Conservation (phyloP, 2,888 invertebrate genomes). For the Papilio protenor region DNA sequence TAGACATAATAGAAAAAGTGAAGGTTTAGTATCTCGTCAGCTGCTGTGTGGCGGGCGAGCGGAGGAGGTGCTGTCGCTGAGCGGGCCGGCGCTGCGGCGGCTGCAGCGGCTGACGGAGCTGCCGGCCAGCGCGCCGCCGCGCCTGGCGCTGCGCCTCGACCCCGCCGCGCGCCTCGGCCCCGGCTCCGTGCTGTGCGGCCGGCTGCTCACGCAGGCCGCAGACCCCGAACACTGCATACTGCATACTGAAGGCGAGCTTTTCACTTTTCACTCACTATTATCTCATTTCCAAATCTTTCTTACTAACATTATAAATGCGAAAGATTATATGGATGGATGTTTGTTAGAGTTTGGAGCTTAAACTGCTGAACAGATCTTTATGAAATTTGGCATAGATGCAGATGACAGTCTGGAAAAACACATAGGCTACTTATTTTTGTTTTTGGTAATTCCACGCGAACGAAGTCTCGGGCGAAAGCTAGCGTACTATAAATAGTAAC, state of each 20-base stretch:
- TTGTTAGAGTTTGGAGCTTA: too few relatives aligned
- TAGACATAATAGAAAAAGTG: too few relatives aligned
- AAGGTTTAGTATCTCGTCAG: slow-evolving; percentile 55
- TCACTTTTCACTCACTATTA: neutral
- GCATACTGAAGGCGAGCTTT: slow-evolving; percentile 80
- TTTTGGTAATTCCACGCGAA: too few relatives aligned
- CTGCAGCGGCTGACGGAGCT: slow-evolving; percentile 86
- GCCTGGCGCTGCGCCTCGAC: slow-evolving; percentile 69
- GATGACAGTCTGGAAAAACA: too few relatives aligned
- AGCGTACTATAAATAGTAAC: too few relatives aligned
- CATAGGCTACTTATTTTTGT: too few relatives aligned
- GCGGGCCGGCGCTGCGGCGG: slow-evolving; percentile 86
- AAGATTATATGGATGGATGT: too few relatives aligned
- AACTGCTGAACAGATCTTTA: too few relatives aligned
- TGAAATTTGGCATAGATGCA: too few relatives aligned
- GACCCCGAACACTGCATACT: slow-evolving; percentile 85
- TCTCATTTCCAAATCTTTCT: slow-evolving; percentile 20
- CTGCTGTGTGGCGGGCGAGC: slow-evolving; percentile 87
- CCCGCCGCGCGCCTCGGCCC: slow-evolving; percentile 63
- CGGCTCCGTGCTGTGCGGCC: slow-evolving; percentile 68
- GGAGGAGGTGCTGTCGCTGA: slow-evolving; percentile 88
- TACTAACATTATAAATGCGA: neutral
- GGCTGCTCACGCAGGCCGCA: slow-evolving; percentile 85
- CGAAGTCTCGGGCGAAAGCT: too few relatives aligned
- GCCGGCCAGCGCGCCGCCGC: slow-evolving; percentile 65